phyloP scores from a whole-genome alignment of 2,113 vertebrate species.

The Siniperca chuatsi region DNA sequence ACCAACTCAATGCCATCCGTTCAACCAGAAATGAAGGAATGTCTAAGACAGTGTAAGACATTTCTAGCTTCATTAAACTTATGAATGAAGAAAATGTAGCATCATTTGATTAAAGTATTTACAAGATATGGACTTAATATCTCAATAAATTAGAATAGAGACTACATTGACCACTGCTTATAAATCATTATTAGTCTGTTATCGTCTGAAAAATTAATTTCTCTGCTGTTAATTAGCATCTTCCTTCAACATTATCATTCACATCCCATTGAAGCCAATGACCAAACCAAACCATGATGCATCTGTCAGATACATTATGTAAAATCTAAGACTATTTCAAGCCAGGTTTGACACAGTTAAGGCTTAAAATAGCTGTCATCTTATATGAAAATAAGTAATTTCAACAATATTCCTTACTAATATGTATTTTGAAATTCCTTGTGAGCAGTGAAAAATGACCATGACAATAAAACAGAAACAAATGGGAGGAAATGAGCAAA shows the following conservation, averaged over 20 bases:
- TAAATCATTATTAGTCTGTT: background rate
- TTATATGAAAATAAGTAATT: background rate
- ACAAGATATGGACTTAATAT: background rate
- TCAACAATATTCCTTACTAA: background rate
- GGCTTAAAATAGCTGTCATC: background rate
- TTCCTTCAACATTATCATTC: background rate
- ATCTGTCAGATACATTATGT: background rate
- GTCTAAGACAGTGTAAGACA: background rate
- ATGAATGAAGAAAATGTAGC: background rate
- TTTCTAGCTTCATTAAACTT: background rate
- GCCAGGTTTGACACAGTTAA: background rate
- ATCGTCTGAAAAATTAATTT: background rate
- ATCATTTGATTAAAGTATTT: background rate
- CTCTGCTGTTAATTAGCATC: background rate
- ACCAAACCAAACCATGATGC: background rate
- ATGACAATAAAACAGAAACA: background rate
- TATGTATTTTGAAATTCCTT: background rate
- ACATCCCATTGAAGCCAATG: background rate
- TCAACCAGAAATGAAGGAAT: slow-evolving; percentile 25
- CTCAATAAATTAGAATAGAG: background rate
- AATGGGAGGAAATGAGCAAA: background rate
- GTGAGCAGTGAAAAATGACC: background rate
- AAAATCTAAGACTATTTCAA: background rate
- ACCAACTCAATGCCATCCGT: slow-evolving; percentile 1
- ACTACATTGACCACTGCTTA: background rate